Evolutionary conservation across 2,797 vertebrate genomes (phyloP), one percentile per base, ranked within the genome.

Genomic region (Cyprinella venusta): DNA sequence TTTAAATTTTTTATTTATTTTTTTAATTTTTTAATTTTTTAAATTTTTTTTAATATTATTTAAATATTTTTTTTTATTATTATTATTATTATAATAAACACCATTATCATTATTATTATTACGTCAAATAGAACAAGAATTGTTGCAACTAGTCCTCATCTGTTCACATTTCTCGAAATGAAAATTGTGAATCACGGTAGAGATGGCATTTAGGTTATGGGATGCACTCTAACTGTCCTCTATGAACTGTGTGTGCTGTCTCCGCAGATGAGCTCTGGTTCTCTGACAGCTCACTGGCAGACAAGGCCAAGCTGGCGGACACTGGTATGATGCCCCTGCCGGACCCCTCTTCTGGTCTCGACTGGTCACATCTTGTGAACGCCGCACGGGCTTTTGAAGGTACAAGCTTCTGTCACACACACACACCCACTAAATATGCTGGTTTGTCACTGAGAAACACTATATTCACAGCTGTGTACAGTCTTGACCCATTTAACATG

Each of bases 301-400:
- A 96, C 84, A 95, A 94, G 91, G 92, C 94, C 91, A 96, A 95
- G 93, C 94, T 95, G 83, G 89, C 92, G 78, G 96, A 96, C 87
- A 91, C 94, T 48, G 94, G 95, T 81, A 92, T 96, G 90, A 95
- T 96, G 93, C 95, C 95, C 63, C 93, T 96, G 83, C 95, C 95
- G 67, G 94, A 95, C 88, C 91, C 94, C 30, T 93, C 92, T 87
- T 92, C 93, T 50, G 95, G 94, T 71, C 90, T 96, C 86, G 94
- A 96, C 89, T 96, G 96, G 96, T 94, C 94, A 87, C 93, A 96
- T 91, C 94, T 96, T 64, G 93, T 96, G 89, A 95, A 96, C 71
- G 95, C 95, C 36, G 96, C 96, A 4, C 93, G 94, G 88, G 95
- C 95, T 6, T 96, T 96, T 92, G 95, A 96, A 96, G 96, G 96